These are phyloP conservation scores for Cecropterus lyciades DNA, from an alignment of 1,140 invertebrate species.

Conservation along the genomic window DNA sequence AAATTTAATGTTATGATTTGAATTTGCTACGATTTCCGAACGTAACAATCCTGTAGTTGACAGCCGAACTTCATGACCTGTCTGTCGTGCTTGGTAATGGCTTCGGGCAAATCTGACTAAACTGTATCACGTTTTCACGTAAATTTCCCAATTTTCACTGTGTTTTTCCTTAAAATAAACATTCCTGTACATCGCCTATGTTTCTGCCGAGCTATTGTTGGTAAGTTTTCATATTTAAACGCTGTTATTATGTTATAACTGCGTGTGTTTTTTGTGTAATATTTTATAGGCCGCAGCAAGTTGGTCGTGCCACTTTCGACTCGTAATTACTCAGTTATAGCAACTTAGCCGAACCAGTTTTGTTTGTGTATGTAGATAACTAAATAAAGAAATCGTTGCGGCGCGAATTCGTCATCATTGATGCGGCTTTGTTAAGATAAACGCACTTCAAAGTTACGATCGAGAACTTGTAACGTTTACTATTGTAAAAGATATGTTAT, in stretches of 20 bases:
- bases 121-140: slow-evolving; percentile 23
- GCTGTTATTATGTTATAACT: slow-evolving; percentile 29
- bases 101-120: slow-evolving; percentile 10
- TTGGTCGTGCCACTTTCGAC: slow-evolving; percentile 11
- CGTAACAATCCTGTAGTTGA: background rate
- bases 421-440: background rate
- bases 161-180: slow-evolving; percentile 5
- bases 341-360: slow-evolving; percentile 17
- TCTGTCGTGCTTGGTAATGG: background rate
- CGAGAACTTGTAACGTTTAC: background rate
- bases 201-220: slow-evolving; percentile 18
- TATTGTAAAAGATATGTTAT: background rate
- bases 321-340: slow-evolving; percentile 16
- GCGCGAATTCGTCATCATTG: background rate
- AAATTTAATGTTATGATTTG: too few species aligned
- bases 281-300: slow-evolving; percentile 34
- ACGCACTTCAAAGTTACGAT: background rate
- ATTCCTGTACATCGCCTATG: background rate
- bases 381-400: background rate
- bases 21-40: background rate
- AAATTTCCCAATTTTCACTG: slow-evolving; percentile 2
- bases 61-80: slow-evolving; percentile 1
- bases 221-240: slow-evolving; percentile 30
- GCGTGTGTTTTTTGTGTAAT: slow-evolving; percentile 30
- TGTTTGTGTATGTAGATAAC: slow-evolving; percentile 8